Percentiles rank a stretch among this genome's conserved stretches.
phyloP scores from a whole-genome alignment of 2,113 vertebrate species.

The Lepus europaeus region DNA sequence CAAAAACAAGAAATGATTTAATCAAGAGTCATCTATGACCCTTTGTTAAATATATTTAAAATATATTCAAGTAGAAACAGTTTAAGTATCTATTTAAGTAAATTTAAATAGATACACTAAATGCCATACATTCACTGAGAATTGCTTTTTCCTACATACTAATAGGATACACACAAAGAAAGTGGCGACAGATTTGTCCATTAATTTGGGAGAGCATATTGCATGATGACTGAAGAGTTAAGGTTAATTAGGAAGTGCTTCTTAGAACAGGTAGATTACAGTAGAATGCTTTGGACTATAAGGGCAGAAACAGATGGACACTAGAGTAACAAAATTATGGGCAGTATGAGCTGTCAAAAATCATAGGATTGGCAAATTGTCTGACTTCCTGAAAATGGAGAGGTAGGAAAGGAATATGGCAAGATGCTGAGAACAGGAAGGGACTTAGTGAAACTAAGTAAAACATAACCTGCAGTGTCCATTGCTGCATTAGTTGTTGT shows the following conservation, averaged over 20 bases:
- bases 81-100: slow-evolving; percentile 48
- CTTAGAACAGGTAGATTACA: neutral
- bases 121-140: neutral
- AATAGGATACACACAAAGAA: slow-evolving; percentile 42
- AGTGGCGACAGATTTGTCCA: neutral
- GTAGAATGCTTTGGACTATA: neutral
- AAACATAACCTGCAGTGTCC: neutral
- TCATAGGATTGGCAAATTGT: neutral
- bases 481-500: neutral
- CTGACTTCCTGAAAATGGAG: neutral
- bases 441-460: neutral
- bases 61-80: slow-evolving; percentile 2
- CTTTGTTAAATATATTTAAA: slow-evolving; percentile 68
- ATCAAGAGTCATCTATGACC: neutral
- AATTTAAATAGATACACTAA: slow-evolving; percentile 62
- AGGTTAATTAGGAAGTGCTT: slow-evolving; percentile 21
- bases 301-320: neutral
- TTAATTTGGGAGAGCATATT: neutral
- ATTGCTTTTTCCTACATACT: slow-evolving; percentile 11
- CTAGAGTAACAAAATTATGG: neutral
- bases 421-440: neutral
- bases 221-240: neutral
- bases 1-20: slow-evolving; percentile 17
- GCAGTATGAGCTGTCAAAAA: neutral
- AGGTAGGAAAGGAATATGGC: neutral